Percentiles rank a stretch among this genome's conserved stretches.
Evolutionary conservation across 2,113 vertebrate genomes (phyloP).

Genomic region (Mixornis gularis): DNA sequence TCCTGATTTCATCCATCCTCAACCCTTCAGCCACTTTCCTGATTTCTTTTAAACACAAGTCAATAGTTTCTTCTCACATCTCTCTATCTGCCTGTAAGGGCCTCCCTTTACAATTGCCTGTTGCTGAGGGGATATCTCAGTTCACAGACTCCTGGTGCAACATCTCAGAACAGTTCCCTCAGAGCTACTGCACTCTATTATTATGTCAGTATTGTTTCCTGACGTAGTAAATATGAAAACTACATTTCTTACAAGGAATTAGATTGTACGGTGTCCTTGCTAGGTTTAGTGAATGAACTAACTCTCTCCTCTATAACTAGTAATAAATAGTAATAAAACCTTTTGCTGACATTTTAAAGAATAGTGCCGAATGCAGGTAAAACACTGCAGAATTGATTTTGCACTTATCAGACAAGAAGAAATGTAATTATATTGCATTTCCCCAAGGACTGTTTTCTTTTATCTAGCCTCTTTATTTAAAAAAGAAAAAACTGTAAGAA

Average conservation of each 20-base stretch:
- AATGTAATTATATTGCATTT: neutral
- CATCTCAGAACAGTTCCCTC: neutral
- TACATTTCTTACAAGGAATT: neutral
- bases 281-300: neutral
- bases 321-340: neutral
- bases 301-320: neutral
- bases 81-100: neutral
- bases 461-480: neutral
- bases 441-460: neutral
- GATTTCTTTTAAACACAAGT: neutral
- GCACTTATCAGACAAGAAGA: neutral
- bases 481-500: neutral
- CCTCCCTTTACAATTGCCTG: neutral
- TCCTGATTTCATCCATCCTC: neutral
- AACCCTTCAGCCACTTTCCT: neutral
- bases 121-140: neutral
- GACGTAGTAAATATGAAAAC: neutral
- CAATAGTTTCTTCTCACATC: neutral
- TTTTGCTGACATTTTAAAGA: slow-evolving; percentile 3
- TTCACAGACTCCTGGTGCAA: neutral
- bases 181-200: neutral
- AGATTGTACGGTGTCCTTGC: neutral
- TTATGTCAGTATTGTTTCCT: neutral
- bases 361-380: neutral
- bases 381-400: neutral